Evolutionary conservation across 2,797 vertebrate species (phyloP).

Genomic region (Otus scops): DNA sequence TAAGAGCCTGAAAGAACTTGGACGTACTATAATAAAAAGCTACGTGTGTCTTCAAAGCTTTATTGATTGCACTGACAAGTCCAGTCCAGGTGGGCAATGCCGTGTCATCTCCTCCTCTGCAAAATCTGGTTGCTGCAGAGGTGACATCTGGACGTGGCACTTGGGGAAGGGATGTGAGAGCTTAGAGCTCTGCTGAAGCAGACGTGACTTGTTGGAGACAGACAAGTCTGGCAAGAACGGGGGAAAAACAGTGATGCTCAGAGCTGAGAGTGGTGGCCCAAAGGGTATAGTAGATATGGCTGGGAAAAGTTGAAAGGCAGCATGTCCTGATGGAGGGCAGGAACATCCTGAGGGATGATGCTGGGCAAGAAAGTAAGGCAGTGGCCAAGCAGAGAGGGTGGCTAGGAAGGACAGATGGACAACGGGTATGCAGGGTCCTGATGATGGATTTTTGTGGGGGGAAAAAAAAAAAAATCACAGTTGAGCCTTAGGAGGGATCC

Average conservation of each 20-base stretch:
- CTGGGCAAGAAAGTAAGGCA: neutral
- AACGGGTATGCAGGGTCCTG: rapidly evolving
- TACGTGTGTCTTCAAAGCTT: neutral
- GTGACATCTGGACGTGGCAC: neutral
- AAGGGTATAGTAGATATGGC: neutral
- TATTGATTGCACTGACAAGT: neutral
- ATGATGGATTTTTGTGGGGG: neutral
- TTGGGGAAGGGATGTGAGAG: neutral
- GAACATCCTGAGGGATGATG: neutral
- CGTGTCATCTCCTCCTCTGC: rapidly evolving
- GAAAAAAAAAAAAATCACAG: neutral
- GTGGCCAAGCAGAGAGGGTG: neutral
- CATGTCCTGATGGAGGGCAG: neutral
- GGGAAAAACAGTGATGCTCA: neutral
- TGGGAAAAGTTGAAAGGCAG: neutral
- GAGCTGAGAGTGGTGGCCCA: neutral
- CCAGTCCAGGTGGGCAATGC: neutral
- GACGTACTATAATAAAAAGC: neutral
- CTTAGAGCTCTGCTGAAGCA: neutral
- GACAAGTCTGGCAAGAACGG: neutral
- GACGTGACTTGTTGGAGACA: neutral
- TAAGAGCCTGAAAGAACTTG: neutral
- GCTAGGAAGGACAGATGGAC: neutral
- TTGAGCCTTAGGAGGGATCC: neutral
- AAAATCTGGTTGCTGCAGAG: neutral